phyloP scores from a whole-genome alignment of 1,140 invertebrate genomes.

The Leptinotarsa defecta region DNA sequence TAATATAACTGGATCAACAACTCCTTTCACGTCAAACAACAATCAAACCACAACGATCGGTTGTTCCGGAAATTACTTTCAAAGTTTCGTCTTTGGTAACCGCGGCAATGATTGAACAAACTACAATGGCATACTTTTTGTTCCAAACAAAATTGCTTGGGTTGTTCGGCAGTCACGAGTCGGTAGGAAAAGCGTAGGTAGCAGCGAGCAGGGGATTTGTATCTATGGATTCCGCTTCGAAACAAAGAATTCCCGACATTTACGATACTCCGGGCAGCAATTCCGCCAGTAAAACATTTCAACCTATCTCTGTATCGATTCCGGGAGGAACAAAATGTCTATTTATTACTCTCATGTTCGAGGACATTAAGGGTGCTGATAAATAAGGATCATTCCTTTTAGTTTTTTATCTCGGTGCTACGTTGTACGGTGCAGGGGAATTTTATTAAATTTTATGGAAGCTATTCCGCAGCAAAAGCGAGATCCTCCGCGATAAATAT shows the following conservation, averaged over 20 bases:
- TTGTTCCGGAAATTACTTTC: too few species aligned
- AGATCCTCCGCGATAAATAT: slow-evolving; percentile 23
- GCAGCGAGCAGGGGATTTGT: slow-evolving; percentile 15
- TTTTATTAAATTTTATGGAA: slow-evolving; percentile 17
- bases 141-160: slow-evolving; percentile 8
- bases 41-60: too few species aligned
- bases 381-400: slow-evolving; percentile 20
- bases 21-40: too few species aligned
- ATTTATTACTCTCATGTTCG: slow-evolving; percentile 21
- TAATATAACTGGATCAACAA: too few species aligned
- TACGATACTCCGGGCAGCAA: slow-evolving; percentile 42
- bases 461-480: slow-evolving; percentile 11
- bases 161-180: slow-evolving; percentile 16
- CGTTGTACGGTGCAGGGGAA: slow-evolving; percentile 8
- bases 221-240: slow-evolving; percentile 17
- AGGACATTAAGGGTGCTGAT: slow-evolving; percentile 22
- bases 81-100: not conserved
- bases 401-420: not conserved
- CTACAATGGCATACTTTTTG: not conserved
- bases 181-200: slow-evolving; percentile 1
- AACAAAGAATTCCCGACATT: slow-evolving; percentile 34
- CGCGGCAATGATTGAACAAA: not conserved
- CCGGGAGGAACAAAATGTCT: slow-evolving; percentile 25
- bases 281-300: slow-evolving; percentile 44
- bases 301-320: slow-evolving; percentile 38